Evolutionary conservation across 2,888 invertebrate species (phyloP).

Genomic region (Drosophila kanekoi): DNA sequence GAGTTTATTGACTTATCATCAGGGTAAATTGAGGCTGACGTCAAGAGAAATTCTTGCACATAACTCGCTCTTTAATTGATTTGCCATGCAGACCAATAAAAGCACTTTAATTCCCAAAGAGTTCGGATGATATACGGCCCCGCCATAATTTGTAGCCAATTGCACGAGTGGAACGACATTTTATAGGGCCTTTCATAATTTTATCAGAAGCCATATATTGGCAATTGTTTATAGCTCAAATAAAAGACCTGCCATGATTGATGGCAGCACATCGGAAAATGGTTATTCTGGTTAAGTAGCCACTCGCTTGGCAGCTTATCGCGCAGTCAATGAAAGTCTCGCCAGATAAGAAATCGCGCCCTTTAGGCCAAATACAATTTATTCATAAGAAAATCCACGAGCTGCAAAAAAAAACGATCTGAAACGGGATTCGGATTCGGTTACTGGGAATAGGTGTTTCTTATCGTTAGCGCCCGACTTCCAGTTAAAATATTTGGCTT

Average conservation of each 20-base stretch:
- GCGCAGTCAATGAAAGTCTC: slow-evolving; percentile 24
- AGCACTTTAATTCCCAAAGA: slow-evolving; percentile 22
- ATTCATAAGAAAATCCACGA: slow-evolving; percentile 15
- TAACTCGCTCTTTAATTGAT: slow-evolving; percentile 26
- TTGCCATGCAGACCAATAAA: slow-evolving; percentile 33
- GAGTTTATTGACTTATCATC: slow-evolving; percentile 40
- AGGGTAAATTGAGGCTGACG: slow-evolving; percentile 31
- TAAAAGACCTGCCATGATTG: slow-evolving; percentile 67
- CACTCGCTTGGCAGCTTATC: slow-evolving; percentile 46
- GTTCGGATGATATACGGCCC: slow-evolving; percentile 24
- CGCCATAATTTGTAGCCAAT: slow-evolving; percentile 35
- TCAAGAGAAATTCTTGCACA: slow-evolving; percentile 35
- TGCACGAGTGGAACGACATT: slow-evolving; percentile 22
- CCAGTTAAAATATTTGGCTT: slow-evolving; percentile 56
- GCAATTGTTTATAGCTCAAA: slow-evolving; percentile 67
- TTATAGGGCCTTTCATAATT: slow-evolving; percentile 49
- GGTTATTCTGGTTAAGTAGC: slow-evolving; percentile 33
- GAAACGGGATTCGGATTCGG: not conserved
- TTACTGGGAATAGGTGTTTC: not conserved
- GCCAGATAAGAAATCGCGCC: slow-evolving; percentile 23
- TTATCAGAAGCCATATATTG: slow-evolving; percentile 69
- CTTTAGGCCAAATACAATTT: slow-evolving; percentile 24
- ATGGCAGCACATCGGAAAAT: slow-evolving; percentile 44
- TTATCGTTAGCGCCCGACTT: slow-evolving; percentile 20
- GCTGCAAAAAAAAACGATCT: too few species aligned